phyloP scores from a whole-genome alignment of 2,797 vertebrate genomes.

The Peromyscus attwateri region DNA sequence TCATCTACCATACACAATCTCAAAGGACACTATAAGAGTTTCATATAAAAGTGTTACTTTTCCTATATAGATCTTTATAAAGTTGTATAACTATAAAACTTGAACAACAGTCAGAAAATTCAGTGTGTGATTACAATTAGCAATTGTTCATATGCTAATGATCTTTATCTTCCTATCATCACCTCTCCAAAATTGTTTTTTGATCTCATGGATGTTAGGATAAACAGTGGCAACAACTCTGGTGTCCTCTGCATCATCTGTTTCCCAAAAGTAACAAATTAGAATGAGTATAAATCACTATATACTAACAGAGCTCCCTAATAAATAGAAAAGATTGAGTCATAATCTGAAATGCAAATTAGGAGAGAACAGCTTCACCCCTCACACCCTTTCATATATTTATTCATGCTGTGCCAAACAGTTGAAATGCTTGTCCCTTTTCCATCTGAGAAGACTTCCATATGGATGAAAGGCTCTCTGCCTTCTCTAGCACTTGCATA shows the following conservation, averaged over 20 bases:
- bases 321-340: neutral
- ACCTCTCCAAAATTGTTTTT: neutral
- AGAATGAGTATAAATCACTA: neutral
- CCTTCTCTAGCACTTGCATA: neutral
- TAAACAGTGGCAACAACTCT: neutral
- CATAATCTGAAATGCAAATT: neutral
- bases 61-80: neutral
- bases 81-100: neutral
- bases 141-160: neutral
- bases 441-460: neutral
- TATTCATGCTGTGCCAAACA: neutral
- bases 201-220: neutral
- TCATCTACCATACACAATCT: neutral
- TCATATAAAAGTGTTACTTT: neutral
- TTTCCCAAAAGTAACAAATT: neutral
- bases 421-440: neutral
- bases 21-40: neutral
- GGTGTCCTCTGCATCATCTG: neutral
- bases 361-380: neutral
- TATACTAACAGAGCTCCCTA: neutral
- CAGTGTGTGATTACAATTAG: neutral
- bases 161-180: neutral
- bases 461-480: neutral
- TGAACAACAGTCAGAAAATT: slow-evolving; percentile 17
- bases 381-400: neutral